Evolutionary conservation across 2,113 vertebrate species (phyloP).

Genomic region (Pangasianodon gigas): DNA sequence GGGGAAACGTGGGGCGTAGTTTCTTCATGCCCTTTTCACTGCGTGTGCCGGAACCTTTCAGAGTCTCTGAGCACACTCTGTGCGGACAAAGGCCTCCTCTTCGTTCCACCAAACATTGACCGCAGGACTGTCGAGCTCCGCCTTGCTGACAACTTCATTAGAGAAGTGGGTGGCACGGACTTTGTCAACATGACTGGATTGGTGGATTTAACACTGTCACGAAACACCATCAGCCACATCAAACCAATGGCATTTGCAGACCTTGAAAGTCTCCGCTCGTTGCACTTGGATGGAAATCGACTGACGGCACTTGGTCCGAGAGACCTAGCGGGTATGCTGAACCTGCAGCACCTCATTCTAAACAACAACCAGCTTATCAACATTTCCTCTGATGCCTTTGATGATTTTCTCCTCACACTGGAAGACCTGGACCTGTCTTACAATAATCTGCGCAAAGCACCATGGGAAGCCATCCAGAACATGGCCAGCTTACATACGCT

Average conservation of each 20-base stretch:
- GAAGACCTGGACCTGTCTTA: constrained; percentile 92
- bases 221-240: constrained; percentile 85
- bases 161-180: constrained; percentile 80
- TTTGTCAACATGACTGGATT: constrained; percentile 88
- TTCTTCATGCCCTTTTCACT: constrained; percentile 84
- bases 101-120: constrained; percentile 86
- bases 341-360: constrained; percentile 87
- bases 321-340: constrained; percentile 80
- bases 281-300: constrained; percentile 88
- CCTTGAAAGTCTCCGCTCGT: constrained; percentile 85
- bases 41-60: constrained; percentile 88
- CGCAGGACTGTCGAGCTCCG: constrained; percentile 87
- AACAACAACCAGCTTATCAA: constrained; percentile 87
- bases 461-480: constrained; percentile 87
- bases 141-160: constrained; percentile 90
- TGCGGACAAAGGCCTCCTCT: constrained; percentile 89
- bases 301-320: constrained; percentile 76
- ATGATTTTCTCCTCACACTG: constrained; percentile 84
- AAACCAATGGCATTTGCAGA: constrained; percentile 83
- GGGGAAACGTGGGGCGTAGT: constrained; percentile 80
- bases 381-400: constrained; percentile 79
- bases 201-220: constrained; percentile 87
- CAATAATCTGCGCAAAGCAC: constrained; percentile 85
- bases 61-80: constrained; percentile 91
- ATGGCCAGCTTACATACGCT: constrained; percentile 88